Evolutionary conservation across 2,797 vertebrate species (phyloP).

Genomic region (Loriculus beryllinus): DNA sequence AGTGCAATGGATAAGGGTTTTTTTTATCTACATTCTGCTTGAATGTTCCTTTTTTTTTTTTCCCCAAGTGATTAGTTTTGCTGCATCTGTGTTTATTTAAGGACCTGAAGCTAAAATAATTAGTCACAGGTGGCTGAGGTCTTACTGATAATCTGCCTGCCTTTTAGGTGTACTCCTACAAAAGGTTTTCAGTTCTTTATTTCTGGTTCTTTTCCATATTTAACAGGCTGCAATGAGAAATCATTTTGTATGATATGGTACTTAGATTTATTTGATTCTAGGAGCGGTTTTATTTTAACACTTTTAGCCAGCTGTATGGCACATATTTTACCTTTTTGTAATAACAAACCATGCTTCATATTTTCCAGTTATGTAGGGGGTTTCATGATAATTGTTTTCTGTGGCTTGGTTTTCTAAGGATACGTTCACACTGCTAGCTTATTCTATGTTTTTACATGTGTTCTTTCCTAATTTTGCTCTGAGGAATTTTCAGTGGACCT

Average conservation of each 20-base stretch:
- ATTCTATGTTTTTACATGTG: neutral
- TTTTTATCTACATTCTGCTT: neutral
- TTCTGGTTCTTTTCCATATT: constrained; percentile 35
- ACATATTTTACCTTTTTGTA: neutral
- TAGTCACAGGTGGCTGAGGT: constrained; percentile 72
- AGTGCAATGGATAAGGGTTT: neutral
- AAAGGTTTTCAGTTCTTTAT: constrained; percentile 6
- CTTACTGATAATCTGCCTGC: constrained; percentile 67
- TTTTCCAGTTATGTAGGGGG: neutral
- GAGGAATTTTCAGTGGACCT: neutral
- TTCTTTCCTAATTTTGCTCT: neutral
- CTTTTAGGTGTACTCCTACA: constrained; percentile 50
- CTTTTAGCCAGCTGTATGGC: neutral
- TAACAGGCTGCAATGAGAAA: constrained; percentile 39
- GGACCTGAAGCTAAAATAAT: constrained; percentile 73
- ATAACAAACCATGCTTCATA: neutral
- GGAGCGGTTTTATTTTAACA: constrained; percentile 4
- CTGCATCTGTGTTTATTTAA: constrained; percentile 76
- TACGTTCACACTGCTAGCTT: neutral
- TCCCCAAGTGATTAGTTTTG: constrained; percentile 56
- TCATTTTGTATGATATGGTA: neutral
- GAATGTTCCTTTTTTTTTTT: constrained; percentile 60
- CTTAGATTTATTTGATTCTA: constrained; percentile 8
- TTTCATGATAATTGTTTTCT: neutral
- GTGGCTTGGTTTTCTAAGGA: neutral